Base-by-base conservation (phyloP, 2,797 vertebrate genomes). In the Trematomus bernacchii region DNA sequence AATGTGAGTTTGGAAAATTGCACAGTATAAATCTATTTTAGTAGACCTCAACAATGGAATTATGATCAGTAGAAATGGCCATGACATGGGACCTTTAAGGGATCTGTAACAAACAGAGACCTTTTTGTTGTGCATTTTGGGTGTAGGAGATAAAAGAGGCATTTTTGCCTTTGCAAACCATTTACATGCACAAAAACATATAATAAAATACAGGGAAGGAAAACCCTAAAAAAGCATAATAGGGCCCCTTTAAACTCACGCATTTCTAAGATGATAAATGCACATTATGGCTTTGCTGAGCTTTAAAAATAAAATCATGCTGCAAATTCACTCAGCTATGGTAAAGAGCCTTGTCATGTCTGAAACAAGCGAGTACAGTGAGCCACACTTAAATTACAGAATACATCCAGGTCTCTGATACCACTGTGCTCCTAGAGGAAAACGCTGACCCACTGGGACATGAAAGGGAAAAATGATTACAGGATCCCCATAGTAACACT, bases 261-360 rank as follows among this genome's bases (percentile, higher is more conserved):
- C 61, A 76, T 89, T 52, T 85, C 82, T 80, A 21, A 65, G 19
- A 50, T 48, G 47, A 60, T 63, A 55, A 71, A 80, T 19, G 50
- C 50, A 75, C 52, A 63, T 79, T 73, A 63, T 21, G 55, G 59
- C 64, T 76, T 82, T 75, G 74, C 58, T 58, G 69, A 11, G 42
- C 80, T 83, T n/a, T 18, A 30, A 50, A 54, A 61, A 71, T 8
- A 9, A 51, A 73, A 81, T 61, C 71, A 44, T 51, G 57, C 67
- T 19, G 65, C 63, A 65, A n/a, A 71, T 76, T 66, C 64, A 67
- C 77, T 83, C 71, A n/a, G 68, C 66, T 15, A 2, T 23, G 59
- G 73, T 63, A 75, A 83, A 84, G 69, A 85, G 84, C 69, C 61
- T 75, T 80, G 80, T 85, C 79, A 27, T 86, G 86, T 87, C 75